phyloP scores from a whole-genome alignment of 37 sponge, comb jelly and placozoan genomes.

The Axinella damicornis region DNA sequence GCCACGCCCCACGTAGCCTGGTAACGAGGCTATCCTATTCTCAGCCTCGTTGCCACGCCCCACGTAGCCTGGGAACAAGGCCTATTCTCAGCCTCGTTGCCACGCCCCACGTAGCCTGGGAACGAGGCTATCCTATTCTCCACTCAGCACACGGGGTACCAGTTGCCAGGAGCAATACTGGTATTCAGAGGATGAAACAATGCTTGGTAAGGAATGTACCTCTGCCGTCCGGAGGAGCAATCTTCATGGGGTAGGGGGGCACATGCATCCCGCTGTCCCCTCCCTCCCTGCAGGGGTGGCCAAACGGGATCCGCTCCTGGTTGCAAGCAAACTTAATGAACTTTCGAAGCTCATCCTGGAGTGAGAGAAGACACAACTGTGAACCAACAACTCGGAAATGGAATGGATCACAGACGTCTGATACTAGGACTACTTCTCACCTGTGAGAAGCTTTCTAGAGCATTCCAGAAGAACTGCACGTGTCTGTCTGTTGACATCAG shows the following conservation, averaged over 20 bases:
- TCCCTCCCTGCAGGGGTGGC: slow-evolving; percentile 85
- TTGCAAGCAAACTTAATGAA: slow-evolving; percentile 99
- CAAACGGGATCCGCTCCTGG: slow-evolving; percentile 95
- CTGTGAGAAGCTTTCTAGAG: slow-evolving; percentile 88
- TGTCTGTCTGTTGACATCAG: slow-evolving; percentile 89
- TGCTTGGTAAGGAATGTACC: slow-evolving; percentile 51
- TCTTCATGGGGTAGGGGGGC: slow-evolving; percentile 98
- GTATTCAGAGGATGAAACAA: too few species aligned
- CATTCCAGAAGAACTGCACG: slow-evolving; percentile 96
- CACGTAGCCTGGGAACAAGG: too few species aligned
- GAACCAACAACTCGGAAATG: too few species aligned
- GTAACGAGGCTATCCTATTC: too few species aligned
- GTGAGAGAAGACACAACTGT: not conserved
- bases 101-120: too few species aligned
- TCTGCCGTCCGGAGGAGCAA: slow-evolving; percentile 91
- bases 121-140: too few species aligned
- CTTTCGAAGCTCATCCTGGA: slow-evolving; percentile 90
- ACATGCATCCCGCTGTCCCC: slow-evolving; percentile 73
- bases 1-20: too few species aligned
- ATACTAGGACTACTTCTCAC: too few species aligned
- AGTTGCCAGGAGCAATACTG: not conserved
- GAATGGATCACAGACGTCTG: too few species aligned
- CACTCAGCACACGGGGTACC: too few species aligned
- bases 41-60: too few species aligned
- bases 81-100: too few species aligned